phyloP scores from a whole-genome alignment of 2,797 vertebrate genomes.

The Meriones psammophilus region DNA sequence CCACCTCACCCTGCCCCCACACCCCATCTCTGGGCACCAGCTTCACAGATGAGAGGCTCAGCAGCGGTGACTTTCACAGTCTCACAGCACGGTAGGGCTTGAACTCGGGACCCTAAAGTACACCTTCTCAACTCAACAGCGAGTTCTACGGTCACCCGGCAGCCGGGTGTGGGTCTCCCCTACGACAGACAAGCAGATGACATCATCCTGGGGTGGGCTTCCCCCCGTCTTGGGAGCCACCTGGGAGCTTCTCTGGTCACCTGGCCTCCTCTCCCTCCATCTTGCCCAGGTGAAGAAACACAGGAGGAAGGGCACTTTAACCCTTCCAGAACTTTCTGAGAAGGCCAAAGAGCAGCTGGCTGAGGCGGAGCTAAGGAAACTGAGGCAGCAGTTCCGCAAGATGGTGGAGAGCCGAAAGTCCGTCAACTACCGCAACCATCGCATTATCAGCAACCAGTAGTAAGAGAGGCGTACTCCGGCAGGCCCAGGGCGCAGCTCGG shows the following conservation, averaged over 20 bases:
- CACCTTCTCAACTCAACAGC: background rate
- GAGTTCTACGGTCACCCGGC: background rate
- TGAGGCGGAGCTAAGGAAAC: conserved; percentile 71
- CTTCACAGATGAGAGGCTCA: background rate
- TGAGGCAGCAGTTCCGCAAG: conserved; percentile 84
- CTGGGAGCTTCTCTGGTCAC: background rate
- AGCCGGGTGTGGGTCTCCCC: background rate
- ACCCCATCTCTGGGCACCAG: background rate
- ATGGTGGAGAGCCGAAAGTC: conserved; percentile 77
- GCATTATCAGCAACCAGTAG: conserved; percentile 81
- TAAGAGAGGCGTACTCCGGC: conserved; percentile 71
- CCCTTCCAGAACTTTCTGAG: accelerated
- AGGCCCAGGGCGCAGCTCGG: background rate
- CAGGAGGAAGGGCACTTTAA: background rate
- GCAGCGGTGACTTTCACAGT: background rate
- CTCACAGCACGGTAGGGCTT: background rate
- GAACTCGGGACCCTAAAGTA: background rate
- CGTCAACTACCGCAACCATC: conserved; percentile 60
- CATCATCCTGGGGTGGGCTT: background rate
- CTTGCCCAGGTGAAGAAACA: conserved; percentile 32
- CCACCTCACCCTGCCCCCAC: background rate
- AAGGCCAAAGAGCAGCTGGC: conserved; percentile 70
- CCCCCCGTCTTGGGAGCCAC: background rate
- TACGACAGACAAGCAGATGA: background rate
- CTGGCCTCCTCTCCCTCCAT: background rate